Conservation (phyloP, 2,888 invertebrate genomes). For the Philhelius pedissequus region DNA sequence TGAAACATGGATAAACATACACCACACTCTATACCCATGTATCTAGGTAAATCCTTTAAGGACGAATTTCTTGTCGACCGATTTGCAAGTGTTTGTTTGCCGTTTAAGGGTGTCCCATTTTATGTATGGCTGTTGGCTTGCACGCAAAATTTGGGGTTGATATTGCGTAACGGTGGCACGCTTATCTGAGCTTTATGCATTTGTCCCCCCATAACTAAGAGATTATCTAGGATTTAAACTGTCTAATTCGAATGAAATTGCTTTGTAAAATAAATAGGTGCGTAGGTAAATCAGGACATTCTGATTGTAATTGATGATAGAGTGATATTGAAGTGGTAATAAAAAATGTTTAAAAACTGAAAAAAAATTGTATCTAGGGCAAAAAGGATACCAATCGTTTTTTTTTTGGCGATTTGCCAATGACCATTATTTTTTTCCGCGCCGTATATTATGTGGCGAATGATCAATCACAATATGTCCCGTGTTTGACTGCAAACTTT, state of each 20-base stretch:
- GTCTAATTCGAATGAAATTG: conserved; percentile 53
- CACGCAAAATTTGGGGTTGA: conserved; percentile 35
- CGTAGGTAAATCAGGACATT: background rate
- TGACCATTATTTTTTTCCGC: no score
- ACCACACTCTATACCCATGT: no score
- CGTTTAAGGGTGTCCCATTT: conserved; percentile 42
- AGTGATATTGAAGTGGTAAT: no score
- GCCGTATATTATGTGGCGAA: no score
- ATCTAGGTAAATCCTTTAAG: conserved; percentile 5
- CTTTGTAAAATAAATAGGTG: background rate
- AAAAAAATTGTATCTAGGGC: no score
- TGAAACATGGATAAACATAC: conserved; percentile 11
- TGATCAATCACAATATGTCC: no score
- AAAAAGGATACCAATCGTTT: no score
- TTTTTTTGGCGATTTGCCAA: no score
- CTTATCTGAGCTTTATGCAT: conserved; percentile 5
- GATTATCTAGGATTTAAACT: conserved; percentile 50
- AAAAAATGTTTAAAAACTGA: no score
- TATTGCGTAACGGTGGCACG: conserved; percentile 46
- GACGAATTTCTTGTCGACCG: conserved; percentile 8
- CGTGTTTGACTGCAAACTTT: no score
- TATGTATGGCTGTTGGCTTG: conserved; percentile 21
- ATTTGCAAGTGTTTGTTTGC: conserved; percentile 42
- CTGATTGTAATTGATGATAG: background rate
- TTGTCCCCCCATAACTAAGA: background rate